phyloP scores from a whole-genome alignment of 2,888 invertebrate species.

The Eupithecia dodoneata region DNA sequence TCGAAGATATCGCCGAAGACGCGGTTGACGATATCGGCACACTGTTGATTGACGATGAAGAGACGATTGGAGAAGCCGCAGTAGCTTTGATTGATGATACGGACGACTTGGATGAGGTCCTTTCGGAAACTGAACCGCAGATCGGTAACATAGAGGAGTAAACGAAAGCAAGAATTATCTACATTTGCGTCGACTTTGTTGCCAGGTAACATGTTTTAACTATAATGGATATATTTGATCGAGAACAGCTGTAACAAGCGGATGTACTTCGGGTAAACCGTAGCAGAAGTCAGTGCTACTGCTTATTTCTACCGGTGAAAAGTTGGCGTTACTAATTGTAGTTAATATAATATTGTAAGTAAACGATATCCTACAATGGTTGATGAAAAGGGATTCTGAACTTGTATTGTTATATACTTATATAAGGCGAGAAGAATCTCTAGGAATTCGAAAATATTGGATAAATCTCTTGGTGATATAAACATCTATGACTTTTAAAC shows the following conservation, averaged over 20 bases:
- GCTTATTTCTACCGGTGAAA: neutral
- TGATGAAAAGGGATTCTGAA: neutral
- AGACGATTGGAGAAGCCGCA: constrained; percentile 6
- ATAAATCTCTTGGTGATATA: neutral
- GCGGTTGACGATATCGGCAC: constrained; percentile 10
- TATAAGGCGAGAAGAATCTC: neutral
- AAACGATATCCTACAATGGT: neutral
- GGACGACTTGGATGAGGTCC: constrained; percentile 14
- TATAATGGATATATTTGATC: neutral
- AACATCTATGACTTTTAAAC: neutral
- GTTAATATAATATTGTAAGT: neutral
- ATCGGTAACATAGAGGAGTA: neutral
- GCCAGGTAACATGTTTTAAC: neutral
- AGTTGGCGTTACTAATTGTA: neutral
- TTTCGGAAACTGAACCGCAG: neutral
- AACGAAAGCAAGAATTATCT: neutral
- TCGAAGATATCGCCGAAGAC: constrained; percentile 19
- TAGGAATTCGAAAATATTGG: neutral
- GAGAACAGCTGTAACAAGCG: neutral
- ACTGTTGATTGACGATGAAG: constrained; percentile 17
- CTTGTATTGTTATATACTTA: neutral
- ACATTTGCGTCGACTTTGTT: neutral
- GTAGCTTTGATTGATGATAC: constrained; percentile 22
- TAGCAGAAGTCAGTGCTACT: neutral
- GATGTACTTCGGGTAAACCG: neutral